These are phyloP conservation scores for Adelphocoris suturalis DNA, from an alignment of 2,888 invertebrate species.

Conservation along the genomic window DNA sequence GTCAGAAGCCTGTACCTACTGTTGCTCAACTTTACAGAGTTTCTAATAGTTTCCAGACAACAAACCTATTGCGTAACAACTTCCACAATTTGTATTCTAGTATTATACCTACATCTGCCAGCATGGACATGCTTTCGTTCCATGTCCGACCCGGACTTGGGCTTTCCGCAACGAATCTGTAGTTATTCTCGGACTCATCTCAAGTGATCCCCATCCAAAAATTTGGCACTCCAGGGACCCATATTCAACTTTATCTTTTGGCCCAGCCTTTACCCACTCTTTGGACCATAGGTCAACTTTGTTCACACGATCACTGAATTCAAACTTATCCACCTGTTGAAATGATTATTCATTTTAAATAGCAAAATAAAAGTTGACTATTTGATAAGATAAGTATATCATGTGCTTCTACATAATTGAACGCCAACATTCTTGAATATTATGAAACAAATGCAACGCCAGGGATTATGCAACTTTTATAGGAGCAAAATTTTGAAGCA, in stretches of 20 bases:
- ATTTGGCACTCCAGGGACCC: not conserved
- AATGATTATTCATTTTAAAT: not conserved
- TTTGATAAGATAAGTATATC: too few species aligned
- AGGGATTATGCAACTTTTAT: too few species aligned
- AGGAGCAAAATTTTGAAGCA: too few species aligned
- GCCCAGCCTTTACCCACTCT: not conserved
- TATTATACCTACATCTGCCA: not conserved
- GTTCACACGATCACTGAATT: not conserved
- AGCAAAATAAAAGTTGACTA: too few species aligned
- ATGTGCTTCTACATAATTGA: too few species aligned
- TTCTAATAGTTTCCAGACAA: too few species aligned
- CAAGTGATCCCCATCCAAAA: constrained; percentile 4
- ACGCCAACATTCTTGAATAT: too few species aligned
- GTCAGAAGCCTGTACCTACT: too few species aligned
- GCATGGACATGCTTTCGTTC: not conserved
- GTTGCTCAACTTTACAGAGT: too few species aligned
- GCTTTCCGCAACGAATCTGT: not conserved
- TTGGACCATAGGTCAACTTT: not conserved
- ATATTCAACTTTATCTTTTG: not conserved
- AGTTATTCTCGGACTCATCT: not conserved
- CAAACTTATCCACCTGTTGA: not conserved
- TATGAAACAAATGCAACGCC: too few species aligned
- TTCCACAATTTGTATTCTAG: too few species aligned
- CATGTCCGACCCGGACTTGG: not conserved
- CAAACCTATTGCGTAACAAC: too few species aligned